Conservation (phyloP, 2,888 invertebrate species). For the Elegia similella region DNA sequence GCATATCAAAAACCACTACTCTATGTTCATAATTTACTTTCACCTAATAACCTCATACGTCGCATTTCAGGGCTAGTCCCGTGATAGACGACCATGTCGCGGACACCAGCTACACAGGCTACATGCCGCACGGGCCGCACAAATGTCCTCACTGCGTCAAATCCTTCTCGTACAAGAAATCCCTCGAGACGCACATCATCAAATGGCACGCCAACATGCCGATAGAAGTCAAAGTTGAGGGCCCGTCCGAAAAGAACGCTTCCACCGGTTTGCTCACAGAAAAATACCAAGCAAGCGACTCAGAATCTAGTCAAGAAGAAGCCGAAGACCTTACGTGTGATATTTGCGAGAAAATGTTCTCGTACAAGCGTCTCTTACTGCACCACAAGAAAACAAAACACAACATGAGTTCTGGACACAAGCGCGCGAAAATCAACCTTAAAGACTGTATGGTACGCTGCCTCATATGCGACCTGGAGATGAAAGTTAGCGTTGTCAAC, state of each 20-base stretch:
- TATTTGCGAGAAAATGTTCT: slow-evolving; percentile 74
- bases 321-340: slow-evolving; percentile 70
- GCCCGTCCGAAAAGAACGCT: slow-evolving; percentile 43
- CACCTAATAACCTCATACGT: not conserved
- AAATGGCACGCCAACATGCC: slow-evolving; percentile 42
- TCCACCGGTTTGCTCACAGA: slow-evolving; percentile 44
- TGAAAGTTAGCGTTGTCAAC: slow-evolving; percentile 68
- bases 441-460: slow-evolving; percentile 72
- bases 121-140: slow-evolving; percentile 34
- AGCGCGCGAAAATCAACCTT: slow-evolving; percentile 64
- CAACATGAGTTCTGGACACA: slow-evolving; percentile 66
- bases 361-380: slow-evolving; percentile 61
- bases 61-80: slow-evolving; percentile 48
- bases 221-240: slow-evolving; percentile 47
- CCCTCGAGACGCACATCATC: slow-evolving; percentile 45
- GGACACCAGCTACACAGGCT: slow-evolving; percentile 44
- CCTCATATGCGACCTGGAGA: slow-evolving; percentile 68
- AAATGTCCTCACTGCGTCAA: slow-evolving; percentile 63
- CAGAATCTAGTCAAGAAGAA: slow-evolving; percentile 68
- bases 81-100: slow-evolving; percentile 52
- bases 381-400: slow-evolving; percentile 74
- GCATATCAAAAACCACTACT: no score
- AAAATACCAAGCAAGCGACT: slow-evolving; percentile 46
- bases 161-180: slow-evolving; percentile 65
- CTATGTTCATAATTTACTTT: no score